These are phyloP conservation scores for Corythucha ciliata DNA, from an alignment of 2,888 invertebrate species.

Conservation along the genomic window DNA sequence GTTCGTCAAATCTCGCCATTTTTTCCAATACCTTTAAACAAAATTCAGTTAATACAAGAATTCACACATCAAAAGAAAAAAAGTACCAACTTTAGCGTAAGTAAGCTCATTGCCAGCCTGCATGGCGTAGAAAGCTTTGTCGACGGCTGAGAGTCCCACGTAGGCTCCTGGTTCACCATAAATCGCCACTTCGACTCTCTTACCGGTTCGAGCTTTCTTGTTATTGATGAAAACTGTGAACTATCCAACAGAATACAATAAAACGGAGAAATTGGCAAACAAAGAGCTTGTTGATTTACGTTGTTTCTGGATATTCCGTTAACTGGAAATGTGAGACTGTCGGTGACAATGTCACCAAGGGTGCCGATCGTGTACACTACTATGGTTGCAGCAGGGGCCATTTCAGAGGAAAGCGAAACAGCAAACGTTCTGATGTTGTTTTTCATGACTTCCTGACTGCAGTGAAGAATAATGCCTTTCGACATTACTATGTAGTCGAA, in stretches of 20 bases:
- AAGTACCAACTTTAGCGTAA: slow-evolving; percentile 59
- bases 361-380: slow-evolving; percentile 75
- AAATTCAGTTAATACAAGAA: neutral
- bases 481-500: slow-evolving; percentile 89
- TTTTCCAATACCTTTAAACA: slow-evolving; percentile 59
- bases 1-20: slow-evolving; percentile 80
- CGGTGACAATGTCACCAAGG: slow-evolving; percentile 77
- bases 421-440: slow-evolving; percentile 72
- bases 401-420: slow-evolving; percentile 71
- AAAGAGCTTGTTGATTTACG: slow-evolving; percentile 47
- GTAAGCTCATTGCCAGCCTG: slow-evolving; percentile 86
- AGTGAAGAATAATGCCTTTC: slow-evolving; percentile 79
- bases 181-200: slow-evolving; percentile 85
- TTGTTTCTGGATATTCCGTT: slow-evolving; percentile 90
- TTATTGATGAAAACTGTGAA: slow-evolving; percentile 82
- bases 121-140: slow-evolving; percentile 82
- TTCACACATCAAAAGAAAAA: neutral
- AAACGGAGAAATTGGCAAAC: slow-evolving; percentile 12
- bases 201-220: slow-evolving; percentile 85
- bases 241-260: slow-evolving; percentile 41
- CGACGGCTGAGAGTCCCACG: slow-evolving; percentile 83
- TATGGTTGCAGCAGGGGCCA: slow-evolving; percentile 86
- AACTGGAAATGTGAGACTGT: slow-evolving; percentile 92
- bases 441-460: slow-evolving; percentile 75
- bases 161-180: slow-evolving; percentile 91